These are phyloP conservation scores for Synanthedon vespiformis DNA, from an alignment of 2,888 invertebrate species.

Conservation along the genomic window DNA sequence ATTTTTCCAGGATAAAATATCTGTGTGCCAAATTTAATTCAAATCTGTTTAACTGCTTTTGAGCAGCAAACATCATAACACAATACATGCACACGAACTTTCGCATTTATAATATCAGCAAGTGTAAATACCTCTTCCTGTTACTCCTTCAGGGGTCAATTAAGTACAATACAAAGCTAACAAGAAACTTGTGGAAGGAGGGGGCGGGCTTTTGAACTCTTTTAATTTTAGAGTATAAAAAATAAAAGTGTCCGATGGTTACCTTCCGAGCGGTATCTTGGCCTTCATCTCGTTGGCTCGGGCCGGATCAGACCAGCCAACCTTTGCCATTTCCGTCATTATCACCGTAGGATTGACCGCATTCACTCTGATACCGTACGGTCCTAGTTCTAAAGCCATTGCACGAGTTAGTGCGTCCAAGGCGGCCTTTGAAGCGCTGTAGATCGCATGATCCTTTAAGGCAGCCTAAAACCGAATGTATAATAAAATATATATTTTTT, in stretches of 20 bases:
- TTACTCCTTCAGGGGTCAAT: too few species aligned
- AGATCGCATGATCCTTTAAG: slow-evolving; percentile 81
- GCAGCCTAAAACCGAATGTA: slow-evolving; percentile 64
- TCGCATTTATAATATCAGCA: too few species aligned
- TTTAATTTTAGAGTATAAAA: not conserved
- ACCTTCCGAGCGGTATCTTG: slow-evolving; percentile 89
- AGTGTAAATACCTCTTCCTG: too few species aligned
- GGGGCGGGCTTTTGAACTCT: too few species aligned
- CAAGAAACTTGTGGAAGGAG: too few species aligned
- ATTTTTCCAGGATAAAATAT: too few species aligned
- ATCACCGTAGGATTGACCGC: slow-evolving; percentile 95
- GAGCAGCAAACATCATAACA: too few species aligned
- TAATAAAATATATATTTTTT: too few species aligned
- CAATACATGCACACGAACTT: too few species aligned
- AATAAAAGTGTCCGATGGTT: slow-evolving; percentile 10
- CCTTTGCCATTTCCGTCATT: slow-evolving; percentile 89
- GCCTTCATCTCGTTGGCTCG: slow-evolving; percentile 79
- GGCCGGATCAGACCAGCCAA: slow-evolving; percentile 87
- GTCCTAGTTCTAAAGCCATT: slow-evolving; percentile 90
- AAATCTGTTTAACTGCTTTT: too few species aligned
- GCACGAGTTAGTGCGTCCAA: slow-evolving; percentile 86
- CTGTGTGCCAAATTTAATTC: too few species aligned
- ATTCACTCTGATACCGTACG: slow-evolving; percentile 88
- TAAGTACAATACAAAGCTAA: too few species aligned
- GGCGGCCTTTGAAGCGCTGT: slow-evolving; percentile 91